Conservation (phyloP, 1,140 invertebrate species). For the Apis dorsata region DNA sequence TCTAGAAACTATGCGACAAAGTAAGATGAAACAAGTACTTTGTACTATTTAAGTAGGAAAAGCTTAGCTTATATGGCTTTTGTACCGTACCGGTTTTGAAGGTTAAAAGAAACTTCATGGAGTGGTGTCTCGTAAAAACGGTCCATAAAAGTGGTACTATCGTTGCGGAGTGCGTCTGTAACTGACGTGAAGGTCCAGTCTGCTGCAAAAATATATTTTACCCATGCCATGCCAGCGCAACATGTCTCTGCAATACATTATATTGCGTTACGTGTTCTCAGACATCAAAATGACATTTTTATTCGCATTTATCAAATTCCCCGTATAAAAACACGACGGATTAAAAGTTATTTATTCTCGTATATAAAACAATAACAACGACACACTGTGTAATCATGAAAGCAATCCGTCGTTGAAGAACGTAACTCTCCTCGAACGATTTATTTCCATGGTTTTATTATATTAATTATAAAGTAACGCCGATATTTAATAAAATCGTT, state of each 20-base stretch:
- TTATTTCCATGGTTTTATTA: background rate
- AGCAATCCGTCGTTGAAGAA: too few species aligned
- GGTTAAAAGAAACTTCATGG: slow-evolving; percentile 30
- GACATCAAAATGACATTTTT: slow-evolving; percentile 49
- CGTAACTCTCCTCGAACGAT: background rate
- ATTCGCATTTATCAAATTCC: slow-evolving; percentile 57
- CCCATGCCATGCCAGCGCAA: slow-evolving; percentile 57
- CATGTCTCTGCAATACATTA: slow-evolving; percentile 45
- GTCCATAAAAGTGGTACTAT: slow-evolving; percentile 70
- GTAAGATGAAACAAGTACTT: background rate
- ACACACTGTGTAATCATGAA: background rate
- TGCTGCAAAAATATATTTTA: slow-evolving; percentile 69
- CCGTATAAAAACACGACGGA: background rate
- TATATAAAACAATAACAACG: background rate
- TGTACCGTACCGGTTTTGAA: slow-evolving; percentile 46
- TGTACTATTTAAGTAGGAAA: slow-evolving; percentile 24
- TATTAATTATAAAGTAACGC: too few species aligned
- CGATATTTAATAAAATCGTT: too few species aligned
- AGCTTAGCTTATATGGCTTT: slow-evolving; percentile 42
- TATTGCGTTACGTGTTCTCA: slow-evolving; percentile 58
- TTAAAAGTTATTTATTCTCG: background rate
- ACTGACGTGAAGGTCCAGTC: slow-evolving; percentile 67
- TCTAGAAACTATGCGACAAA: background rate
- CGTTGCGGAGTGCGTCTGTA: slow-evolving; percentile 67
- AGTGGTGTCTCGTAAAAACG: slow-evolving; percentile 68